A percentile compares a stretch with the other conserved stretches of the same genome.
Conservation (phyloP, 64 coral and sea anemone genomes). For the Montipora capricornis region DNA sequence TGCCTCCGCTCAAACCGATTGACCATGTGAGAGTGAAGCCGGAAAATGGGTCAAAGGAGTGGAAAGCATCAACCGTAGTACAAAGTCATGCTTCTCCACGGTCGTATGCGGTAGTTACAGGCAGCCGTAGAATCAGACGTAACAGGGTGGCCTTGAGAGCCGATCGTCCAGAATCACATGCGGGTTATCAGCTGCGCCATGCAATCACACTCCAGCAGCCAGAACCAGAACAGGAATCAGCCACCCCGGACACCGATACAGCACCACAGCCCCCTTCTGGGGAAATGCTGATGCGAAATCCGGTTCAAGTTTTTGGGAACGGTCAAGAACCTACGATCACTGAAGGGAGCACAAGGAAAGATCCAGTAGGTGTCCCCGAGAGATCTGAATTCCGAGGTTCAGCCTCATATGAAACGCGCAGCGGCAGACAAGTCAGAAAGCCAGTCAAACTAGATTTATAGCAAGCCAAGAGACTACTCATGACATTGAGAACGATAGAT, state of each 20-base stretch:
- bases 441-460: neutral
- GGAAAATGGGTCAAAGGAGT: conserved; percentile 23
- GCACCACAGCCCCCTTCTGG: neutral
- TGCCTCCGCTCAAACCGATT: conserved; percentile 39
- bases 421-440: neutral
- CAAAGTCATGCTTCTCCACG: neutral
- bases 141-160: conserved; percentile 53
- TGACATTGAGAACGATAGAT: neutral
- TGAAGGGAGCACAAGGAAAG: neutral
- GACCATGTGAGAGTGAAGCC: conserved; percentile 54
- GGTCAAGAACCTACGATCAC: neutral
- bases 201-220: conserved; percentile 10
- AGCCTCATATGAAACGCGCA: neutral
- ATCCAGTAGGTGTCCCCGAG: neutral
- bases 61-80: conserved; percentile 41
- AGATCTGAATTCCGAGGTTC: neutral
- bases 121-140: conserved; percentile 27
- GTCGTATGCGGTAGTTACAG: conserved; percentile 11
- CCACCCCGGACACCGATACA: neutral
- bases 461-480: neutral
- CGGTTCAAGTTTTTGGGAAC: neutral
- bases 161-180: neutral
- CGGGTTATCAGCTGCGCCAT: conserved; percentile 4
- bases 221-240: neutral
- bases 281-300: neutral